Evolutionary conservation across 2,113 vertebrate genomes (phyloP).

Genomic region (Propithecus coquereli): DNA sequence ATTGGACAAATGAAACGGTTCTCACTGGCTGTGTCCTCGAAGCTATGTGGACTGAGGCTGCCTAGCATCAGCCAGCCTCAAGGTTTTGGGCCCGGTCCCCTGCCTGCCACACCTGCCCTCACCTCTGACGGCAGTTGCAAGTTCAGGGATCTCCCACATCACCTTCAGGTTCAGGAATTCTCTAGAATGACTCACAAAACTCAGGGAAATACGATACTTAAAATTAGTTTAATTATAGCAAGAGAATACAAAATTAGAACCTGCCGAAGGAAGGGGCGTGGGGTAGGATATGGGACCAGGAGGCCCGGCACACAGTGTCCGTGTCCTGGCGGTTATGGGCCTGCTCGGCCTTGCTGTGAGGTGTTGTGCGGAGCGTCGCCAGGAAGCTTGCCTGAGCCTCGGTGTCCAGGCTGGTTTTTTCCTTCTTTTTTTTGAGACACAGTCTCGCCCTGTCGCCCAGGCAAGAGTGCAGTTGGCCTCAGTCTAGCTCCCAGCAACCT

Average conservation of each 20-base stretch:
- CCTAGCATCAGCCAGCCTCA: neutral
- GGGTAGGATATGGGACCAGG: neutral
- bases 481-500: no score
- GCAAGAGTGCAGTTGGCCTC: no score
- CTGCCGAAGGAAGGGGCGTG: neutral
- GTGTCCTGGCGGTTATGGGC: fast-evolving
- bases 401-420: neutral
- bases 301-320: neutral
- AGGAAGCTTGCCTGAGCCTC: neutral
- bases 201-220: neutral
- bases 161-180: neutral
- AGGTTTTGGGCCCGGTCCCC: neutral
- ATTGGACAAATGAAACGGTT: neutral
- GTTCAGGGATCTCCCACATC: neutral
- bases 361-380: neutral
- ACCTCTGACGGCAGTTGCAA: neutral
- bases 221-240: neutral
- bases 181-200: neutral
- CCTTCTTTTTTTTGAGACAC: no score
- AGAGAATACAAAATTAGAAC: neutral
- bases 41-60: neutral
- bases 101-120: no score
- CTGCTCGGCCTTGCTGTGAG: neutral
- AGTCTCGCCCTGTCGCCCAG: no score
- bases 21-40: neutral